phyloP scores from a whole-genome alignment of 92 coral and sea anemone genomes.

The Phenganax subtilis region DNA sequence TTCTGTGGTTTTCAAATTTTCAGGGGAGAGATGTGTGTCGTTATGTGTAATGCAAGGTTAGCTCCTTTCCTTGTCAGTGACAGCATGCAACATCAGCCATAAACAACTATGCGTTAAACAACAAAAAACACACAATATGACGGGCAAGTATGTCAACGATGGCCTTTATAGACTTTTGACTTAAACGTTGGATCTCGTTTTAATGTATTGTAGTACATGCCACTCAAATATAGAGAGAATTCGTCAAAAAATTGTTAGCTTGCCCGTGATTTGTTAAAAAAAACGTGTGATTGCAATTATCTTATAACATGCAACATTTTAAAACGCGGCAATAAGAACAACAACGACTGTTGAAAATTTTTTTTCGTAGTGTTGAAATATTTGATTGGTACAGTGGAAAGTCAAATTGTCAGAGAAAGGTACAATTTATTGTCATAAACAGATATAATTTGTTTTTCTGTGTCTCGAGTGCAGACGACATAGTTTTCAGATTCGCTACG shows the following conservation, averaged over 20 bases:
- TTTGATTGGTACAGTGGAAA: slow-evolving; percentile 52
- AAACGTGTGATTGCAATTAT: not conserved
- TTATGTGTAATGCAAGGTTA: slow-evolving; percentile 41
- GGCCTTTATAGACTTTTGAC: not conserved
- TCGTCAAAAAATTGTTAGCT: no score
- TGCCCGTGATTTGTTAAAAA: no score
- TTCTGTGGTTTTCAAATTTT: no score
- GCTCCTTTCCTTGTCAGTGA: not conserved
- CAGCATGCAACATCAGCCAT: no score
- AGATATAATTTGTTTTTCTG: not conserved
- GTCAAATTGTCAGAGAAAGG: slow-evolving; percentile 58
- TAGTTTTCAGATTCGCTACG: no score
- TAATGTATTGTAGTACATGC: no score
- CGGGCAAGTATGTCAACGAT: no score
- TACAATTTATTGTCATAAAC: not conserved
- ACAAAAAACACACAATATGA: no score
- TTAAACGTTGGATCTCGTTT: no score
- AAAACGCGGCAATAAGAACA: not conserved
- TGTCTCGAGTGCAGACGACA: no score
- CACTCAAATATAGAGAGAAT: no score
- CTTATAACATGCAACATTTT: not conserved
- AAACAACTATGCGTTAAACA: no score
- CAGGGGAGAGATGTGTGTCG: slow-evolving; percentile 46
- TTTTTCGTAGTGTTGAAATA: slow-evolving; percentile 56
- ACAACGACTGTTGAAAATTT: not conserved